Evolutionary conservation across 2,113 vertebrate genomes (phyloP).

Genomic region (Synodontis membranacea): DNA sequence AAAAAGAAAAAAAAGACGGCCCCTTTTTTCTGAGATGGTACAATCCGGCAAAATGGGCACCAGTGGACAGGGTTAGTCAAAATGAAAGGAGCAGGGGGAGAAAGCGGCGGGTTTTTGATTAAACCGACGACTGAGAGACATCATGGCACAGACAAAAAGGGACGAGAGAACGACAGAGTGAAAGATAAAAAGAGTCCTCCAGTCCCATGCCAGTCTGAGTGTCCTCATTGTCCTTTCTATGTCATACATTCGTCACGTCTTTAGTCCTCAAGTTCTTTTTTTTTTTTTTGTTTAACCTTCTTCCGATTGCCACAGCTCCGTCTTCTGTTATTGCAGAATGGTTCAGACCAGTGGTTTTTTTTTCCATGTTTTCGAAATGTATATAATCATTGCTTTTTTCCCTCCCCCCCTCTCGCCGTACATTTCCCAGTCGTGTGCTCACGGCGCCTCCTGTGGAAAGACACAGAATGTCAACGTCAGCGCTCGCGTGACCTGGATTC

Average conservation of each 20-base stretch:
- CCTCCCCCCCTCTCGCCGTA: slow-evolving; percentile 56
- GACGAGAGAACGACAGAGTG: slow-evolving; percentile 61
- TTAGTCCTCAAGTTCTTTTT: slow-evolving; percentile 18
- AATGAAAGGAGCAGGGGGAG: slow-evolving; percentile 14
- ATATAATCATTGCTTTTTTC: slow-evolving; percentile 66
- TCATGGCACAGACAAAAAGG: slow-evolving; percentile 45
- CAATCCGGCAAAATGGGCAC: neutral
- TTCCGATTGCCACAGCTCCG: slow-evolving; percentile 31
- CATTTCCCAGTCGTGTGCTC: slow-evolving; percentile 55
- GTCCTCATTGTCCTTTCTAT: slow-evolving; percentile 46
- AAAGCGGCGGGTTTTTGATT: slow-evolving; percentile 49
- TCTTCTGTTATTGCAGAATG: slow-evolving; percentile 75
- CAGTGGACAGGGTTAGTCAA: slow-evolving; percentile 21
- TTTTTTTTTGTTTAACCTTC: slow-evolving; percentile 41
- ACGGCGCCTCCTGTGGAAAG: slow-evolving; percentile 62
- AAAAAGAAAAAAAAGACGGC: neutral
- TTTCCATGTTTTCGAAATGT: slow-evolving; percentile 55
- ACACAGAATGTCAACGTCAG: slow-evolving; percentile 46
- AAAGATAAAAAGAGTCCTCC: slow-evolving; percentile 64
- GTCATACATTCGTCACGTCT: slow-evolving; percentile 71
- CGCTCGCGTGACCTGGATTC: slow-evolving; percentile 47
- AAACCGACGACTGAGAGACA: slow-evolving; percentile 55
- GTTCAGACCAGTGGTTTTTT: slow-evolving; percentile 64
- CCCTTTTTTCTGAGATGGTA: slow-evolving; percentile 9
- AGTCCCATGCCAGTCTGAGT: slow-evolving; percentile 31